phyloP scores from a whole-genome alignment of 2,797 vertebrate genomes.

The Orientallactaga sibirica region DNA sequence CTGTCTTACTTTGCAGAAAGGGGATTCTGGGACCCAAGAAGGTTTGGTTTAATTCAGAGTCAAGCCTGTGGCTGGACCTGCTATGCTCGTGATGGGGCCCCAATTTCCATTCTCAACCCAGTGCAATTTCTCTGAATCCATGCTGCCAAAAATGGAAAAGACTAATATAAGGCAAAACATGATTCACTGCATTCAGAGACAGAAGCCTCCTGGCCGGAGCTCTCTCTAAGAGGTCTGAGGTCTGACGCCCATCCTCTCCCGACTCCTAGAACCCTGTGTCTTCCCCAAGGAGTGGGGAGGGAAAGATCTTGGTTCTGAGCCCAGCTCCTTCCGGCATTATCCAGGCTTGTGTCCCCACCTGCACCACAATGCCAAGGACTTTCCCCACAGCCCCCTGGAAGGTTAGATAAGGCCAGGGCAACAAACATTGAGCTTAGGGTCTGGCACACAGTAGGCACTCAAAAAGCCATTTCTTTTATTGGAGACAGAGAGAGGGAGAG shows the following conservation, averaged over 20 bases:
- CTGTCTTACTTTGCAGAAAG: neutral
- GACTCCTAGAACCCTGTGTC: neutral
- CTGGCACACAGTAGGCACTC: neutral
- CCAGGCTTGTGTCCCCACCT: neutral
- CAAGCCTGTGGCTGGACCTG: neutral
- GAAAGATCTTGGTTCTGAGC: neutral
- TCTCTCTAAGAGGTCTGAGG: slow-evolving; percentile 16
- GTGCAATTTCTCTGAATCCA: neutral
- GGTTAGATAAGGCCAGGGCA: neutral
- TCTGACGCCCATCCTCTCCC: neutral
- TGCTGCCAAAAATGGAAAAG: neutral
- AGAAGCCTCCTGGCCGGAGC: neutral
- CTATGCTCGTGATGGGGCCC: neutral
- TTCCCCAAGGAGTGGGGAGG: neutral
- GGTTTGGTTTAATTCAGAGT: neutral
- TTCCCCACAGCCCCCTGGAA: neutral
- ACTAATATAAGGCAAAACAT: neutral
- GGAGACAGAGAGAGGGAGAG: too few relatives aligned
- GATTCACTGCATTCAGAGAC: neutral
- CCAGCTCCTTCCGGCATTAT: neutral
- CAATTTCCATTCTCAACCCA: neutral
- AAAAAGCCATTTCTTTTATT: slow-evolving; percentile 37
- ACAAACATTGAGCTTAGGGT: neutral
- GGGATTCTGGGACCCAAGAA: neutral
- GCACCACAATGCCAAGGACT: neutral